Conservation (phyloP, 2,797 vertebrate species). For the Sebastes itinus region DNA sequence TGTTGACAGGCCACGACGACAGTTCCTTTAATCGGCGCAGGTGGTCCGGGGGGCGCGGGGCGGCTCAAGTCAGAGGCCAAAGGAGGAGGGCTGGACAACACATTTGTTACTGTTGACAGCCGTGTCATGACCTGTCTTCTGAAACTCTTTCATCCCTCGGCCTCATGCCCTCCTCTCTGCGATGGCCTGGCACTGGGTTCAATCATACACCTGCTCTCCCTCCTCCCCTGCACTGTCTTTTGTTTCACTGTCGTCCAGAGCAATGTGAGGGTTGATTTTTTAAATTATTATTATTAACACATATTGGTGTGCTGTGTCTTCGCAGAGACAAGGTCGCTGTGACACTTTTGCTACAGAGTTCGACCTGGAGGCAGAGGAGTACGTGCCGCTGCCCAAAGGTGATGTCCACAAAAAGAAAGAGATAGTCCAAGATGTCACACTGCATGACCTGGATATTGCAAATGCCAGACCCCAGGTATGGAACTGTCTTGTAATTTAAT, state of each 20-base stretch:
- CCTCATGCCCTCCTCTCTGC: conserved; percentile 23
- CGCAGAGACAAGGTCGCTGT: conserved; percentile 96
- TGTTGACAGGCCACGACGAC: conserved; percentile 66
- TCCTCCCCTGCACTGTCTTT: conserved; percentile 1
- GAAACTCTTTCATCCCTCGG: conserved; percentile 65
- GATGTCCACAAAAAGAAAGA: conserved; percentile 99
- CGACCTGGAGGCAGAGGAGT: conserved; percentile 99
- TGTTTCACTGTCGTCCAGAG: conserved; percentile 12
- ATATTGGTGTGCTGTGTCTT: not conserved
- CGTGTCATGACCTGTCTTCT: conserved; percentile 60
- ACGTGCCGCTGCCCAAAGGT: conserved; percentile 97
- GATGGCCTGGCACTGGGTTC: conserved; percentile 66
- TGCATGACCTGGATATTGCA: conserved; percentile 96
- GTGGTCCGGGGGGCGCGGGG: conserved; percentile 71
- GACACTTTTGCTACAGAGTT: conserved; percentile 99
- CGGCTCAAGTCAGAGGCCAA: conserved; percentile 37
- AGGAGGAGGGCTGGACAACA: conserved; percentile 53
- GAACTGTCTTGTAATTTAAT: not conserved
- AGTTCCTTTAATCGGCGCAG: conserved; percentile 78
- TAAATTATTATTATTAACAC: not conserved
- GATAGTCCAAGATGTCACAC: conserved; percentile 98
- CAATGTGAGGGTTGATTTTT: not conserved
- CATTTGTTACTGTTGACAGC: conserved; percentile 83
- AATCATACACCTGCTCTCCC: conserved; percentile 71
- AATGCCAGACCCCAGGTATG: conserved; percentile 96